Evolutionary conservation across 2,113 vertebrate genomes (phyloP).

Genomic region (Camelus bactrianus): DNA sequence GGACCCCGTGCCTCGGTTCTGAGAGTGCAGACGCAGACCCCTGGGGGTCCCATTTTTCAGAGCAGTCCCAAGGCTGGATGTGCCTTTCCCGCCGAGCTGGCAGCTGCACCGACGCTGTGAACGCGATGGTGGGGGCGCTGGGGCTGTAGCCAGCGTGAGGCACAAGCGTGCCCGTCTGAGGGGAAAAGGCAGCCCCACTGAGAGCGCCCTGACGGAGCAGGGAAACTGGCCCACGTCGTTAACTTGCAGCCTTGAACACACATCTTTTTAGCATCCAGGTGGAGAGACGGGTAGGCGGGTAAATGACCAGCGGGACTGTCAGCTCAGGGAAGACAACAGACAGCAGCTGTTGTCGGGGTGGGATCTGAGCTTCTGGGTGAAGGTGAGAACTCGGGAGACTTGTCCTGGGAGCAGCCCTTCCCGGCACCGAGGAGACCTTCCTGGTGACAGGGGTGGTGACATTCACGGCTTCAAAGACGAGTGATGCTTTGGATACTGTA

Average conservation of each 20-base stretch:
- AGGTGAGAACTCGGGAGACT: accelerated
- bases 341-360: not conserved
- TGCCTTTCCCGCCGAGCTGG: accelerated
- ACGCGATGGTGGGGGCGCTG: accelerated
- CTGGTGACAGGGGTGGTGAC: accelerated
- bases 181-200: accelerated
- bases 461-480: accelerated
- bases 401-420: accelerated
- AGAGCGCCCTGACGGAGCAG: accelerated
- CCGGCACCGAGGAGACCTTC: accelerated
- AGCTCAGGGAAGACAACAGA: accelerated
- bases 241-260: accelerated
- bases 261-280: accelerated
- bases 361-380: not conserved
- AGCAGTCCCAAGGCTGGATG: not conserved
- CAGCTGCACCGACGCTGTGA: accelerated
- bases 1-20: accelerated
- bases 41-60: accelerated
- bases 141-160: accelerated
- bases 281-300: too few relatives aligned
- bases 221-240: accelerated
- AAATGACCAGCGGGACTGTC: not conserved
- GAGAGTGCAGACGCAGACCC: accelerated
- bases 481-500: accelerated
- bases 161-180: accelerated